Conservation (phyloP, 1,140 invertebrate genomes). For the Mamestra configurata region DNA sequence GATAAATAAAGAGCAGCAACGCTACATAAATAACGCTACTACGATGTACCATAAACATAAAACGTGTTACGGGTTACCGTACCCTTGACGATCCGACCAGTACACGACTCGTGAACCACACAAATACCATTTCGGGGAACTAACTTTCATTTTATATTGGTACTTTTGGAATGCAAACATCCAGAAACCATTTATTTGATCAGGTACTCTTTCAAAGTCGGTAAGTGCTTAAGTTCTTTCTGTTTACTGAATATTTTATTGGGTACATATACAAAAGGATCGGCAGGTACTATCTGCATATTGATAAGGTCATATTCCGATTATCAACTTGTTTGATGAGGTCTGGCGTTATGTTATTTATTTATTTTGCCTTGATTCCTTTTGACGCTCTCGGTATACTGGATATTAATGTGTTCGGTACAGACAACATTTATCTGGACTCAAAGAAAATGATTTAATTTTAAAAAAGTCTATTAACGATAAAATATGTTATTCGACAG, state of each 20-base stretch:
- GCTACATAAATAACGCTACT: conserved; percentile 58
- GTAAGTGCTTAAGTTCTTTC: neutral
- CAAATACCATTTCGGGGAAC: conserved; percentile 60
- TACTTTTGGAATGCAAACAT: conserved; percentile 58
- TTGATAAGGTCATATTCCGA: neutral
- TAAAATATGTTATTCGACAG: neutral
- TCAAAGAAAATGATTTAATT: neutral
- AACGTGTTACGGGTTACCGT: conserved; percentile 59
- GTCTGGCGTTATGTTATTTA: neutral
- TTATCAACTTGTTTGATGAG: neutral
- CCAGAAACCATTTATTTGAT: conserved; percentile 59
- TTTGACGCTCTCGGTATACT: too few relatives aligned
- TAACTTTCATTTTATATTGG: conserved; percentile 61
- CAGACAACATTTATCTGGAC: too few relatives aligned
- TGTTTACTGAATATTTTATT: conserved; percentile 20
- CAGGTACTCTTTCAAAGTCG: conserved; percentile 38
- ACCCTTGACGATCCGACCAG: conserved; percentile 52
- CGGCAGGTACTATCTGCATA: neutral
- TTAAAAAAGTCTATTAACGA: neutral
- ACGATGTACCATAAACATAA: conserved; percentile 64
- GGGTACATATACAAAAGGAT: neutral
- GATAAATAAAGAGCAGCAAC: conserved; percentile 57
- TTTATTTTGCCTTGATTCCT: too few relatives aligned
- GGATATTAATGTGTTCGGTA: too few relatives aligned
- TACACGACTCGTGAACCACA: conserved; percentile 31